Evolutionary conservation across 2,113 vertebrate genomes (phyloP), one percentile per base, ranked within the genome.

Genomic region (Heliornis fulica): DNA sequence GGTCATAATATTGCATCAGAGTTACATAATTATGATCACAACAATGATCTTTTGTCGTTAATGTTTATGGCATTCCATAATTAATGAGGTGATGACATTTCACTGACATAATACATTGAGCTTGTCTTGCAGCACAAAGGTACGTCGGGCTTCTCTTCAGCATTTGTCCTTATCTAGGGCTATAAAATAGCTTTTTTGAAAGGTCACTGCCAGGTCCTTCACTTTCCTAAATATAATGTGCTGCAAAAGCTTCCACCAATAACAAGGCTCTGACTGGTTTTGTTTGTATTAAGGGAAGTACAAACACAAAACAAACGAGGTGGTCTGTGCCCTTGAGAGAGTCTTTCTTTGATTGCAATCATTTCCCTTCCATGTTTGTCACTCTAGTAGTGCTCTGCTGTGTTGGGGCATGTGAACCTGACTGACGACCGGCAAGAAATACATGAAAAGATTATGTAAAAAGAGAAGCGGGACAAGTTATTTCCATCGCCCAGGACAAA

Each of bases 1-100:
- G 85, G 93, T 95, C 74, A 83, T 65, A 78, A 28, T 40, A 40
- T 94, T 96, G 82, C 96, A 95, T 93, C 89, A 93, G 23, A 9
- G 59, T 96, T 94, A 93, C 79, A 95, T 96, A 95, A 96, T 89
- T 94, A 23, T 20, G 1, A 95, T 85, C 93, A 75, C 79, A 92
- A 90, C 92, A 95, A 75, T 22, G 68, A 83, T 95, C 88, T 86
- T 88, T 81, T 96, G 92, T 94, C 40, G 2, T 92, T 95, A 80
- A 56, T 51, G 83, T 74, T 95, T 88, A 64, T 88, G 90, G 70
- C 79, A 88, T 86, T 88, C 81, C 71, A 36, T 90, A 66, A 88
- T 77, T 93, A 90, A 92, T 8, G 28, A 81, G 79, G 79, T 3
- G 1, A 69, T 93, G 94, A 89, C 94, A 91, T 90, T 95, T 95